These are phyloP conservation scores for Ameiurus melas DNA, from an alignment of 2,113 vertebrate genomes.

Conservation along the genomic window DNA sequence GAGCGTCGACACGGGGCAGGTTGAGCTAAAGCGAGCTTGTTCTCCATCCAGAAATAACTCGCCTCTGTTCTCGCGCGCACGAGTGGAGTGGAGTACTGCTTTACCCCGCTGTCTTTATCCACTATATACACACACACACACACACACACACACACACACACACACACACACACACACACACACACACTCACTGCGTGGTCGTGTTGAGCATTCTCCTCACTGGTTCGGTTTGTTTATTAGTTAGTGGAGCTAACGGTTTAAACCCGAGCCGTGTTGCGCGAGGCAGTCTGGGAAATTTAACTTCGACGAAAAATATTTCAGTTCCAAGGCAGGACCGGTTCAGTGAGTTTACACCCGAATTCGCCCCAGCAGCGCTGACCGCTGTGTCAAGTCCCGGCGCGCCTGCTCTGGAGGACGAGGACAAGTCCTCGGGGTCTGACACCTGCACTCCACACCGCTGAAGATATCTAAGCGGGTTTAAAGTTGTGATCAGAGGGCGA, in stretches of 20 bases:
- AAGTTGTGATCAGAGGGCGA: not conserved
- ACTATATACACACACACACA: no score
- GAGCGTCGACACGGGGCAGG: not conserved
- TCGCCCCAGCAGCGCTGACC: no score
- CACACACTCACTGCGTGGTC: no score
- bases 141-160: no score
- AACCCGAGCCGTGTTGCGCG: not conserved
- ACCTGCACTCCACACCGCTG: not conserved
- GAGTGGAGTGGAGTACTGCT: not conserved
- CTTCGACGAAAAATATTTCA: not conserved
- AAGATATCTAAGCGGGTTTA: not conserved
- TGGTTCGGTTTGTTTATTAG: not conserved
- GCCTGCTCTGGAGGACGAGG: not conserved
- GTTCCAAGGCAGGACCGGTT: not conserved
- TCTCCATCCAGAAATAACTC: constrained; percentile 28
- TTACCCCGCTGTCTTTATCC: not conserved
- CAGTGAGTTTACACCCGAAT: not conserved
- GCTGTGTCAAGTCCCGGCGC: not conserved
- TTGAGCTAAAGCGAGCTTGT: not conserved
- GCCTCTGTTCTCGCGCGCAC: not conserved
- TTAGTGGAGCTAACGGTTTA: not conserved
- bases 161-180: no score
- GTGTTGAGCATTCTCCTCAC: no score
- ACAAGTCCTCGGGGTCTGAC: not conserved
- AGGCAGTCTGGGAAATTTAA: not conserved